A percentile compares a stretch with the other conserved stretches of the same genome.
Evolutionary conservation across 1,140 invertebrate genomes (phyloP).

Genomic region (Conopomorpha cramerella): DNA sequence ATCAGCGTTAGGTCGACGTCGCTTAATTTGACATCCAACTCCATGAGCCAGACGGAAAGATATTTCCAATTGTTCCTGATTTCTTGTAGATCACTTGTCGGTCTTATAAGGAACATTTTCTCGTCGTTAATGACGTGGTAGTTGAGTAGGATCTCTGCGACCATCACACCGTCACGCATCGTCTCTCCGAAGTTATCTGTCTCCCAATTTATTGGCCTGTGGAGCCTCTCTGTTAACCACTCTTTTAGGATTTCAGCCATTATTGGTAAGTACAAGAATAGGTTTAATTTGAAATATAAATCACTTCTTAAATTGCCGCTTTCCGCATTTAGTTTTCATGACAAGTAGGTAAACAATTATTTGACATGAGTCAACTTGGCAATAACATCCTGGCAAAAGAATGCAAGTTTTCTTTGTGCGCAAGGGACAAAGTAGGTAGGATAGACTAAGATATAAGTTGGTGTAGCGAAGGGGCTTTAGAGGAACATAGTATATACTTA

Average conservation of each 20-base stretch:
- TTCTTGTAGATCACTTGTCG: constrained; percentile 39
- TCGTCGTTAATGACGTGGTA: constrained; percentile 44
- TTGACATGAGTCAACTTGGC: too few relatives aligned
- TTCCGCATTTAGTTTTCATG: too few relatives aligned
- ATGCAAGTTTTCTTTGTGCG: too few relatives aligned
- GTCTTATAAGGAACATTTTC: constrained; percentile 28
- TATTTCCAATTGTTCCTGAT: constrained; percentile 57
- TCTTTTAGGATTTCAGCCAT: constrained; percentile 53
- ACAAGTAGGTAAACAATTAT: too few relatives aligned
- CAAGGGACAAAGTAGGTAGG: too few relatives aligned
- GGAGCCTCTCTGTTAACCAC: constrained; percentile 37
- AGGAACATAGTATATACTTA: too few relatives aligned
- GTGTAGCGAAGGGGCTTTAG: too few relatives aligned
- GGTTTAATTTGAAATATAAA: too few relatives aligned
- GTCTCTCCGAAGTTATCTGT: constrained; percentile 37
- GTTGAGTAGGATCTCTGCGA: constrained; percentile 29
- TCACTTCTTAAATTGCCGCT: too few relatives aligned
- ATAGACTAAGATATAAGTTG: too few relatives aligned
- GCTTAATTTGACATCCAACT: constrained; percentile 50
- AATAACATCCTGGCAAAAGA: too few relatives aligned
- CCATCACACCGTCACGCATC: constrained; percentile 44
- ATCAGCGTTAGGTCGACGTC: constrained; percentile 55
- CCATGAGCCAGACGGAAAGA: constrained; percentile 52
- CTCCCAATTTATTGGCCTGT: constrained; percentile 33
- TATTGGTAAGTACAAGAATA: too few relatives aligned